Evolutionary conservation across 2,888 invertebrate species (phyloP), one percentile per base, ranked within the genome.

Genomic region (Drosophila setosimentum): DNA sequence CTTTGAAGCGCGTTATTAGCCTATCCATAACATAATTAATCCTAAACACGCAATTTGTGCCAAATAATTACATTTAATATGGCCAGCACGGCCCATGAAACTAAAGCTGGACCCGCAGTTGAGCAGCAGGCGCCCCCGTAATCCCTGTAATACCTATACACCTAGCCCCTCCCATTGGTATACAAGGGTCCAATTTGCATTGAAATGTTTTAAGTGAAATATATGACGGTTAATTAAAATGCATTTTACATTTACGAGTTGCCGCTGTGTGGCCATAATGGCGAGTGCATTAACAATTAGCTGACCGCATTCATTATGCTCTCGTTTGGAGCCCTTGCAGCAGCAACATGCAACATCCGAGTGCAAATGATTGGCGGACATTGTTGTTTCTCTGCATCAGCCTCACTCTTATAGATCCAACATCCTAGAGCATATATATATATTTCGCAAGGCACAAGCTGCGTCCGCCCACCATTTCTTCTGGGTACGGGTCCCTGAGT

Each of bases 41-140:
- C 84, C 91, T 89, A 91, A 92, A 90, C 91, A 92, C 92, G 91
- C 91, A 79, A 91, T 90, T 91, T 87, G 76, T 83, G 78, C 88
- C 83, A 91, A 91, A 92, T 88, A 83, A 85, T 87, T 87, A 89
- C 87, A 83, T 87, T 89, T 89, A 90, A 87, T 90, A 68, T 66
- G 79, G 55, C 57, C 61, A 37, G 40, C 60, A 24, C 11, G 49
- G 57, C 66, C 58, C 64, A 30, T 54, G 49, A 54, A 48, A 30
- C 70, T 30, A 53, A 58, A 42, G 40, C 61, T 60, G 57, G 54
- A 61, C 75, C 74, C 54, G 55, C 42, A 49, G 45, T 18, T 40
- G 35, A 29, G 50, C 59, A 45, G 54, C 67, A 21, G 68, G 37
- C 33, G 49, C 24, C 21, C 21, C 45, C 51, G 45, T n/a, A 30